Percentiles rank a stretch among this genome's conserved stretches.
Conservation (phyloP, 2,797 vertebrate species). For the Euphonia xanthogaster region DNA sequence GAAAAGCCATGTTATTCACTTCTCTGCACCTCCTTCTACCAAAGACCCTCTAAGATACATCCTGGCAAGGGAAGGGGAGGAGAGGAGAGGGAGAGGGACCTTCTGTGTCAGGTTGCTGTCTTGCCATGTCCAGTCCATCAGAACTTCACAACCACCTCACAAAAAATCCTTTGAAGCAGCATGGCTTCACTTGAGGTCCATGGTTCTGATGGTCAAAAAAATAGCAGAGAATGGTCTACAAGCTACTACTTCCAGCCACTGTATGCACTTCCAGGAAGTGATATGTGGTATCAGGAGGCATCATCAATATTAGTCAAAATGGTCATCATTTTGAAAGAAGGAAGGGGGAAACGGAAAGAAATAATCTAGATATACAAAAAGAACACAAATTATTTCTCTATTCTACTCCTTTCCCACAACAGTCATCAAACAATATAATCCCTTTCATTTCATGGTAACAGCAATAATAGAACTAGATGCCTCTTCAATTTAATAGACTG, state of each 20-base stretch:
- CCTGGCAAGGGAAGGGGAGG: background rate
- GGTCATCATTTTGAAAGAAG: background rate
- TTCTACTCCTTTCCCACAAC: background rate
- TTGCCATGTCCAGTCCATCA: background rate
- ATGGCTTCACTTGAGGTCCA: background rate
- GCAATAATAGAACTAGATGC: background rate
- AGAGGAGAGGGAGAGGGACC: background rate
- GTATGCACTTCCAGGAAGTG: background rate
- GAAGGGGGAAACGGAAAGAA: background rate
- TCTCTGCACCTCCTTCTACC: background rate
- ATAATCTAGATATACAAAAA: background rate
- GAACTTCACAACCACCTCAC: background rate
- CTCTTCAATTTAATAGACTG: background rate
- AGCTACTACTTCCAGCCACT: background rate
- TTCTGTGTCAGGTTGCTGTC: background rate
- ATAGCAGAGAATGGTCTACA: background rate
- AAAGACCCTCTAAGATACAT: background rate
- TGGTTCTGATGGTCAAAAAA: background rate
- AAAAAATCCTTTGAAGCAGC: background rate
- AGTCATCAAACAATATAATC: background rate
- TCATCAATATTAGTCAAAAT: background rate
- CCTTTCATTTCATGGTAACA: background rate
- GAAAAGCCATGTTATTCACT: background rate
- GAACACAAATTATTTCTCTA: background rate
- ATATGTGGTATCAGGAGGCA: background rate